phyloP scores from a whole-genome alignment of 2,888 invertebrate genomes.

The Cyclophora albipunctata region DNA sequence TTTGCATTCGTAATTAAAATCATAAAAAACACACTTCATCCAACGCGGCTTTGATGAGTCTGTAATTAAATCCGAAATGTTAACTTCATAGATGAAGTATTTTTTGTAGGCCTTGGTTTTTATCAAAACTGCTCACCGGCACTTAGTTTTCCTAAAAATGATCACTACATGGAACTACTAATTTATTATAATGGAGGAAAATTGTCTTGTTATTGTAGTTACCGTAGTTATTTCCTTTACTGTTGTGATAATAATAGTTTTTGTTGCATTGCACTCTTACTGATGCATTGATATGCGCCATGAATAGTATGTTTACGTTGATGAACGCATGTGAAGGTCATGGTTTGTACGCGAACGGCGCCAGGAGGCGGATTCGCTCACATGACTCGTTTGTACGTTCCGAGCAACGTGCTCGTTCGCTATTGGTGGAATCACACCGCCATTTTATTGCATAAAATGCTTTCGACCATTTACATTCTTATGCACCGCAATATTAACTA shows the following conservation, averaged over 20 bases:
- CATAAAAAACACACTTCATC: constrained; percentile 11
- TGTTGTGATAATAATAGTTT: constrained; percentile 29
- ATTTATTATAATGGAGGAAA: too few species aligned
- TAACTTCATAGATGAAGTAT: not conserved
- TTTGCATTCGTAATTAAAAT: constrained; percentile 21
- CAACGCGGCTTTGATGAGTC: not conserved
- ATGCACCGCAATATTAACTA: constrained; percentile 1
- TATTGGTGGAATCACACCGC: constrained; percentile 44
- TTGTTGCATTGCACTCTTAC: constrained; percentile 18
- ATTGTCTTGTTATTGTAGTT: too few species aligned
- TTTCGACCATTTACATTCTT: constrained; percentile 14
- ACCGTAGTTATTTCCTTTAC: too few species aligned
- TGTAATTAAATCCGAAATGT: not conserved
- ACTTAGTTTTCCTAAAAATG: too few species aligned
- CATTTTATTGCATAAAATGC: constrained; percentile 29
- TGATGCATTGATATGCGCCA: constrained; percentile 25
- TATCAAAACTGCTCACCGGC: constrained; percentile 3
- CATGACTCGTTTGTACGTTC: constrained; percentile 47
- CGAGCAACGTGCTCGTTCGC: constrained; percentile 41
- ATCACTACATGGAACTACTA: too few species aligned
- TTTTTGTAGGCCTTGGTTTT: constrained; percentile 17
- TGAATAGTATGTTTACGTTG: constrained; percentile 37
- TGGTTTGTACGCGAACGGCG: constrained; percentile 39
- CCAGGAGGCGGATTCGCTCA: constrained; percentile 42
- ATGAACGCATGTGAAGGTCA: constrained; percentile 57